A percentile compares a stretch with the other conserved stretches of the same genome.
Evolutionary conservation across 2,797 vertebrate species (phyloP).

Genomic region (Bradypus variegatus): DNA sequence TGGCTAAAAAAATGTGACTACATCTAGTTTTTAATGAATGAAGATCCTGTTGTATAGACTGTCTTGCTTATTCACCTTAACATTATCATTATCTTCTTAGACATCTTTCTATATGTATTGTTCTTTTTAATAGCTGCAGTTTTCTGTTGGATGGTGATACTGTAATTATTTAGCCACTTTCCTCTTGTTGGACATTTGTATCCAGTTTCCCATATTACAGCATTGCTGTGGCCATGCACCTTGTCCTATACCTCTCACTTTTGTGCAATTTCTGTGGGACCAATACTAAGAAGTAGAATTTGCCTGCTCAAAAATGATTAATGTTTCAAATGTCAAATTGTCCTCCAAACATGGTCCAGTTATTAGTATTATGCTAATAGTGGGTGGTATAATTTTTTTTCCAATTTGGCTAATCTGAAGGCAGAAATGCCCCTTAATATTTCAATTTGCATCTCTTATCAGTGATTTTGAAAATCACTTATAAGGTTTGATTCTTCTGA

Average conservation of each 20-base stretch:
- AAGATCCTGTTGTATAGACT: neutral
- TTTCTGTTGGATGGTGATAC: neutral
- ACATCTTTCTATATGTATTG: neutral
- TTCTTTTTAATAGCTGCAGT: neutral
- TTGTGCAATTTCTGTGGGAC: neutral
- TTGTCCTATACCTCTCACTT: neutral
- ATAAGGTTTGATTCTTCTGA: neutral
- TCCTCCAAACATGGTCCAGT: rapidly evolving
- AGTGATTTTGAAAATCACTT: neutral
- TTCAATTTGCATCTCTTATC: neutral
- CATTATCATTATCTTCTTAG: neutral
- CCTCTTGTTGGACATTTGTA: neutral
- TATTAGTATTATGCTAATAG: neutral
- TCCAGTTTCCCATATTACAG: neutral
- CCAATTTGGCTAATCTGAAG: neutral
- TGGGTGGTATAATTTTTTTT: neutral
- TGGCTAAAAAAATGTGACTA: neutral
- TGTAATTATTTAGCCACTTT: neutral
- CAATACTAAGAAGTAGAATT: neutral
- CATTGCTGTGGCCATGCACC: neutral
- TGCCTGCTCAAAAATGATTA: neutral
- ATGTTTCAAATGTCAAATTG: neutral
- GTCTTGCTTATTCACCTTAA: neutral
- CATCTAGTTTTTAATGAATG: neutral
- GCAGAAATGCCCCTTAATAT: neutral